A percentile compares a stretch with the other conserved stretches of the same genome.
Conservation (phyloP, 2,113 vertebrate species). For the Laticauda colubrina region DNA sequence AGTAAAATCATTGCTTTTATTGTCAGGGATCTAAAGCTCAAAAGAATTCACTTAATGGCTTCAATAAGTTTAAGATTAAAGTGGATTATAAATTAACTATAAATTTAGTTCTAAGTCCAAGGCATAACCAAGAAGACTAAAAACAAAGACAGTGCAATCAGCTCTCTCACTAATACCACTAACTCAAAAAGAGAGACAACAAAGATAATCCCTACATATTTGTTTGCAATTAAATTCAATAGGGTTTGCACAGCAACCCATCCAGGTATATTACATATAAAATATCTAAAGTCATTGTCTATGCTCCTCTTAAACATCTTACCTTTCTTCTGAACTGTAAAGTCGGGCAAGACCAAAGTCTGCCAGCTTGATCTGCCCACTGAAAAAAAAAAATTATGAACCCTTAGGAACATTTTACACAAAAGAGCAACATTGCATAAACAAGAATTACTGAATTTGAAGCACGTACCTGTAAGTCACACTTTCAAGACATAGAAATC, state of each 20-base stretch:
- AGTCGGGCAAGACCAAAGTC: constrained; percentile 97
- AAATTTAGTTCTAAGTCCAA: background rate
- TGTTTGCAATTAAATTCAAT: background rate
- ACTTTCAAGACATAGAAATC: background rate
- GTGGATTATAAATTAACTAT: background rate
- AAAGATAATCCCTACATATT: background rate
- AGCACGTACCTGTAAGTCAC: background rate
- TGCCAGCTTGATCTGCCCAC: constrained; percentile 95
- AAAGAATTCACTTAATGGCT: background rate
- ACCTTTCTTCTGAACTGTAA: constrained; percentile 98
- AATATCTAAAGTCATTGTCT: background rate
- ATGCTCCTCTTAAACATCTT: constrained; percentile 43
- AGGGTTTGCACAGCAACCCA: background rate
- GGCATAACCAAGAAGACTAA: background rate
- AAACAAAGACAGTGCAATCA: background rate
- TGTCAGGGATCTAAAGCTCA: background rate
- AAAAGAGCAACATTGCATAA: background rate
- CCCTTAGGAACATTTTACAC: background rate
- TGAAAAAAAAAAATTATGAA: constrained; percentile 61
- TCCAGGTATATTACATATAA: background rate
- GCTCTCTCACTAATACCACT: background rate
- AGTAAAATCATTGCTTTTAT: background rate
- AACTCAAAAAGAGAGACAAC: background rate
- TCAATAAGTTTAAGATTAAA: background rate
- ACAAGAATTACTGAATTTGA: background rate